phyloP scores from a whole-genome alignment of 2,113 vertebrate species.

The Charina bottae region DNA sequence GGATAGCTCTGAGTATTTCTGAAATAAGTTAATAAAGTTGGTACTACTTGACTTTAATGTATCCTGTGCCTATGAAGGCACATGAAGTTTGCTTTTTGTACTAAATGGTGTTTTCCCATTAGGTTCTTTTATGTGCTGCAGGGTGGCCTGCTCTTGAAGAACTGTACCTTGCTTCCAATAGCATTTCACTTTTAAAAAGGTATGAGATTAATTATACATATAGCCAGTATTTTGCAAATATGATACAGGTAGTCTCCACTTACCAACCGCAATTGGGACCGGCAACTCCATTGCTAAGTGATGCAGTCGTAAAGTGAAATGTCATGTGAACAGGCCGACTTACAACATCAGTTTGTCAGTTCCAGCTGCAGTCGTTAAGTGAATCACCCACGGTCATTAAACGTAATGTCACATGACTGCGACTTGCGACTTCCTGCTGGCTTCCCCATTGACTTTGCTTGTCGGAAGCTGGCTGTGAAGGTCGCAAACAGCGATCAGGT shows the following conservation, averaged over 20 bases:
- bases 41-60: neutral
- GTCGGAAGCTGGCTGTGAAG: neutral
- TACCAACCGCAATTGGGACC: neutral
- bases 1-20: neutral
- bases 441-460: neutral
- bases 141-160: conserved; percentile 89
- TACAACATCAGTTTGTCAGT: neutral
- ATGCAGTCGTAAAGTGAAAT: neutral
- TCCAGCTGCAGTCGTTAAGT: neutral
- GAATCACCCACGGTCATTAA: neutral
- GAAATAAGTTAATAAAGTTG: neutral
- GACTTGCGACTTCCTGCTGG: neutral
- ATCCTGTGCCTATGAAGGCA: neutral
- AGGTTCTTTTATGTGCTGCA: conserved; percentile 85
- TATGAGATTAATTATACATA: conserved; percentile 48
- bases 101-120: conserved; percentile 59
- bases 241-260: neutral
- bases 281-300: neutral
- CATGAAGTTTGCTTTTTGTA: conserved; percentile 27
- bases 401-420: neutral
- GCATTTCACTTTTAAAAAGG: conserved; percentile 82
- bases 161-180: conserved; percentile 79
- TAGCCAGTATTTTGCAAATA: neutral
- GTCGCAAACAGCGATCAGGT: neutral
- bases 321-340: neutral